Percentiles rank a stretch among this genome's conserved stretches.
Conservation (phyloP, 2,888 invertebrate species). For the Melanargia galathea region DNA sequence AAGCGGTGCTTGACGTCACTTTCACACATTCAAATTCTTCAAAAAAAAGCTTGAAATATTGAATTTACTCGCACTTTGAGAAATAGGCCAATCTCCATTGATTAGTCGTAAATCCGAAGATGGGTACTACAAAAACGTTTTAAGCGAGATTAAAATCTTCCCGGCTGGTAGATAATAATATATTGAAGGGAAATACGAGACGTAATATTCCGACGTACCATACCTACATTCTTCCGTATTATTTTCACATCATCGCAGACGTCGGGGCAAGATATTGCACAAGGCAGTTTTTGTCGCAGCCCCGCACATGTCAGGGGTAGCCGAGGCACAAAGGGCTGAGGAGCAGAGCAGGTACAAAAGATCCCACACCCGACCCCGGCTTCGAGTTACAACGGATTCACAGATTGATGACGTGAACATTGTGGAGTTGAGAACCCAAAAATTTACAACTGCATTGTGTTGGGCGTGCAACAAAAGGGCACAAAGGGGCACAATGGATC, state of each 20-base stretch:
- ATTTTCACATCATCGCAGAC: constrained; percentile 69
- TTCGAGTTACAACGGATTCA: constrained; percentile 76
- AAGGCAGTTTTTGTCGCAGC: constrained; percentile 73
- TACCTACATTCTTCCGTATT: constrained; percentile 64
- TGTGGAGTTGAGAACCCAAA: constrained; percentile 80
- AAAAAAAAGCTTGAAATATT: too few species aligned
- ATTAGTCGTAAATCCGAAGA: constrained; percentile 46
- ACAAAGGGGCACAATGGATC: constrained; percentile 77
- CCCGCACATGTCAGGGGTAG: constrained; percentile 74
- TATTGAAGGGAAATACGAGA: constrained; percentile 52
- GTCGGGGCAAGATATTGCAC: constrained; percentile 72
- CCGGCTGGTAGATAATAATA: constrained; percentile 42
- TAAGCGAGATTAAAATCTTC: constrained; percentile 52
- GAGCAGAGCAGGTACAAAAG: constrained; percentile 76
- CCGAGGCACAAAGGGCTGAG: constrained; percentile 59
- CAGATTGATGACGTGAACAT: constrained; percentile 80
- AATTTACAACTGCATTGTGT: constrained; percentile 81
- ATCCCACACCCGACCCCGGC: constrained; percentile 60
- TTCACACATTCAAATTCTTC: too few species aligned
- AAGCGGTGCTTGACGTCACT: too few species aligned
- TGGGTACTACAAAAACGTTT: constrained; percentile 49
- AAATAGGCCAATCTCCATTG: constrained; percentile 40
- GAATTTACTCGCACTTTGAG: too few species aligned
- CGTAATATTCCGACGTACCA: constrained; percentile 59
- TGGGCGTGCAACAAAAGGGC: constrained; percentile 64